phyloP scores from a whole-genome alignment of 2,797 vertebrate genomes.

The Xiphorhynchus erythropygius region DNA sequence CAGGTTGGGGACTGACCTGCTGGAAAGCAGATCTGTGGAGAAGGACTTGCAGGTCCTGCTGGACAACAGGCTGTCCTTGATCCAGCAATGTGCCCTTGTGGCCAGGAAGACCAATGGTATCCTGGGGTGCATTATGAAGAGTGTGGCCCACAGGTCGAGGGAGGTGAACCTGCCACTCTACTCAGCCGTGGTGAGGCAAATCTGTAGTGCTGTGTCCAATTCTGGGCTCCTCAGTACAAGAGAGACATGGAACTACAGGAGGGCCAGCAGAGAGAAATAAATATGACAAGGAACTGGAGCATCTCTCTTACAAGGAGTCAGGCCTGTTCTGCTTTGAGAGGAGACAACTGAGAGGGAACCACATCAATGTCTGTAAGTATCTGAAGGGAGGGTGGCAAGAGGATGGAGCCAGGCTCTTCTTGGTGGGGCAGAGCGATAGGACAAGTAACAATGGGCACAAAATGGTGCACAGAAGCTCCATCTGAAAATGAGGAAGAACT shows the following conservation, averaged over 20 bases:
- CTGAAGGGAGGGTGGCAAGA: neutral
- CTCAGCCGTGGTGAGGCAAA: neutral
- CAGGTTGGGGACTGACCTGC: neutral
- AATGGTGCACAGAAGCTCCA: neutral
- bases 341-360: neutral
- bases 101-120: neutral
- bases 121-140: neutral
- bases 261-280: rapidly evolving
- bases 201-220: neutral
- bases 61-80: neutral
- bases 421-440: neutral
- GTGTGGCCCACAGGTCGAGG: rapidly evolving
- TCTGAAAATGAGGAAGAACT: neutral
- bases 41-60: neutral
- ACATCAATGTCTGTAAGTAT: neutral
- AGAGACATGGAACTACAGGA: neutral
- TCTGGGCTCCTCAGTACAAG: neutral
- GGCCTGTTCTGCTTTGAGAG: neutral
- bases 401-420: neutral
- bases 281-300: neutral
- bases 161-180: neutral
- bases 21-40: neutral
- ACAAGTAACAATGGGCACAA: neutral
- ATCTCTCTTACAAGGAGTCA: neutral
- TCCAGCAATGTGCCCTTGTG: neutral